phyloP scores from a whole-genome alignment of 1,140 invertebrate species.

The Caerostris extrusa region DNA sequence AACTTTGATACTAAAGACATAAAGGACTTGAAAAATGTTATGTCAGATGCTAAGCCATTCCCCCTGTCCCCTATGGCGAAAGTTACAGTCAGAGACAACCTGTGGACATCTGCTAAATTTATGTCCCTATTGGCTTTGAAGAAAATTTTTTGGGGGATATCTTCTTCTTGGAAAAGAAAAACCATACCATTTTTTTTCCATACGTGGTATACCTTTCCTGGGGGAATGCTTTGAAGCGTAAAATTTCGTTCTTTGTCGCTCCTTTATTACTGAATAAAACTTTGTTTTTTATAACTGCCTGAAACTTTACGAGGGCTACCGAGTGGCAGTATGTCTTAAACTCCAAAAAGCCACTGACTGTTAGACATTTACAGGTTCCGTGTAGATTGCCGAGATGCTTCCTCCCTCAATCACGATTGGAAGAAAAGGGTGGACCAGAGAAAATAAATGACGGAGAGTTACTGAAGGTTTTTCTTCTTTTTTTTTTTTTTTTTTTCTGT shows the following conservation, averaged over 20 bases:
- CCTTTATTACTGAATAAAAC: conserved; percentile 72
- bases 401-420: conserved; percentile 3
- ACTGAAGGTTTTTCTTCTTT: neutral
- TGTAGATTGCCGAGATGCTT: neutral
- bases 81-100: conserved; percentile 63
- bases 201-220: neutral
- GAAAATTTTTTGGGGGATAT: neutral
- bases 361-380: conserved; percentile 28
- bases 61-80: neutral
- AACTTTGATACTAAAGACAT: conserved; percentile 56
- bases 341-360: conserved; percentile 52
- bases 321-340: conserved; percentile 54
- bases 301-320: conserved; percentile 59
- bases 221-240: conserved; percentile 52
- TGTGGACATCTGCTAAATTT: conserved; percentile 74
- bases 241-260: conserved; percentile 62
- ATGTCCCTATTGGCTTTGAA: conserved; percentile 57
- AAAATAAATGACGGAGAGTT: conserved; percentile 1
- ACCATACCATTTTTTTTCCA: neutral
- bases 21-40: conserved; percentile 68
- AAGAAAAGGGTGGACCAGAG: neutral
- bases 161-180: neutral
- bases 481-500: neutral
- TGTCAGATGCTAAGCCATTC: conserved; percentile 32
- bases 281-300: conserved; percentile 75